These are phyloP conservation scores for Heliconius melpomene DNA, from an alignment of 1,140 invertebrate genomes.

Conservation along the genomic window DNA sequence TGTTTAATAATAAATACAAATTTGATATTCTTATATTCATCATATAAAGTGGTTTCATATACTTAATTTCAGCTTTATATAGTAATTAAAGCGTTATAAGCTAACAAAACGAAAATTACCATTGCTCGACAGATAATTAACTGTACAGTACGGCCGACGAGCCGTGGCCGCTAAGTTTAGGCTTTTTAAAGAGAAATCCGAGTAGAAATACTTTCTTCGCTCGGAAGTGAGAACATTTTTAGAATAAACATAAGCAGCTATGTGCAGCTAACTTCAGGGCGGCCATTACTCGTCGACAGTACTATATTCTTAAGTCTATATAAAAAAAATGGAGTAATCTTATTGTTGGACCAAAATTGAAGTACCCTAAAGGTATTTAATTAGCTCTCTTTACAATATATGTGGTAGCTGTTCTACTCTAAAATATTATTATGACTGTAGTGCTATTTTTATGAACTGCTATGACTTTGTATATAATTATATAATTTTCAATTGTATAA, in stretches of 20 bases:
- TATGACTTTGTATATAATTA: conserved; percentile 48
- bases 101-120: conserved; percentile 2
- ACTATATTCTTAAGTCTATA: too few species aligned
- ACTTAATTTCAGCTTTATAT: too few species aligned
- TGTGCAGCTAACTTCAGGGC: neutral
- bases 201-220: too few species aligned
- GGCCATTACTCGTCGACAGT: too few species aligned
- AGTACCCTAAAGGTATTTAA: conserved; percentile 28
- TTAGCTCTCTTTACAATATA: conserved; percentile 64
- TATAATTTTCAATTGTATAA: conserved; percentile 39
- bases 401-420: conserved; percentile 16
- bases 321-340: neutral
- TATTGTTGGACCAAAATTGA: conserved; percentile 5
- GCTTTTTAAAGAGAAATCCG: too few species aligned
- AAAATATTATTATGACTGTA: conserved; percentile 18
- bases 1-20: too few species aligned
- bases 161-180: too few species aligned
- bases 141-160: too few species aligned
- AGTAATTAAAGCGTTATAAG: too few species aligned
- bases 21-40: neutral
- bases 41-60: neutral
- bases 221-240: too few species aligned
- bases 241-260: too few species aligned
- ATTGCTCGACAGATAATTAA: neutral
- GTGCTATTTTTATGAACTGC: conserved; percentile 43